Percentiles rank a stretch among this genome's conserved stretches.
phyloP scores from a whole-genome alignment of 2,797 vertebrate genomes.

The Spinus olivaceus region DNA sequence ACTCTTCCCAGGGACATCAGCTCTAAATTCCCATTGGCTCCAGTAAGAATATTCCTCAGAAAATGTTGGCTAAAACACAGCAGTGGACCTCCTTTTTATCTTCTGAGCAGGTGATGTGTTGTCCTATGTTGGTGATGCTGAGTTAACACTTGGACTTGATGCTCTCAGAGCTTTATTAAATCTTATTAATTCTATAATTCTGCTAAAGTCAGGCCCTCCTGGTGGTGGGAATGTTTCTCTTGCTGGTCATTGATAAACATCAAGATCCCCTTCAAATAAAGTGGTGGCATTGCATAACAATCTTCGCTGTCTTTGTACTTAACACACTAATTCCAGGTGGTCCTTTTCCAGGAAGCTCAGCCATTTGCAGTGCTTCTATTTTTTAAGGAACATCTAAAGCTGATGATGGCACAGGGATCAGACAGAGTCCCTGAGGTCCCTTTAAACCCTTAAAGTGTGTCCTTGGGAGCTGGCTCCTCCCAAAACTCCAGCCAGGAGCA shows the following conservation, averaged over 20 bases:
- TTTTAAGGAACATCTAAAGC: background rate
- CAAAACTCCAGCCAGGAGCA: background rate
- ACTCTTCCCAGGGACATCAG: background rate
- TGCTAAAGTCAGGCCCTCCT: rapidly evolving
- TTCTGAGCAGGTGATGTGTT: background rate
- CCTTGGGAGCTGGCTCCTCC: background rate
- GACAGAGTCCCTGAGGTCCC: background rate
- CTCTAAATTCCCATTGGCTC: background rate
- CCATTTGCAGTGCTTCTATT: background rate
- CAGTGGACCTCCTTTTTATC: background rate
- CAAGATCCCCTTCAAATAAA: background rate
- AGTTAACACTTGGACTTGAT: background rate
- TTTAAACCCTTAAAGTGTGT: background rate
- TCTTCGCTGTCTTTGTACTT: background rate
- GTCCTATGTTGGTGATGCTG: background rate
- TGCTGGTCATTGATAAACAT: background rate
- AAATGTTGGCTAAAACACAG: background rate
- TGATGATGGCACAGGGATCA: background rate
- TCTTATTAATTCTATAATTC: background rate
- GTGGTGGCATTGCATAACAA: background rate
- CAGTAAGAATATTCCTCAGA: background rate
- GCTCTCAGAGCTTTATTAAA: background rate
- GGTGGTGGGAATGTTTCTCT: background rate
- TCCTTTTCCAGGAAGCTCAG: background rate
- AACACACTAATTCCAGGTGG: background rate